A percentile compares a stretch with the other conserved stretches of the same genome.
Conservation (phyloP, 2,888 invertebrate genomes). For the Buathra laborator region DNA sequence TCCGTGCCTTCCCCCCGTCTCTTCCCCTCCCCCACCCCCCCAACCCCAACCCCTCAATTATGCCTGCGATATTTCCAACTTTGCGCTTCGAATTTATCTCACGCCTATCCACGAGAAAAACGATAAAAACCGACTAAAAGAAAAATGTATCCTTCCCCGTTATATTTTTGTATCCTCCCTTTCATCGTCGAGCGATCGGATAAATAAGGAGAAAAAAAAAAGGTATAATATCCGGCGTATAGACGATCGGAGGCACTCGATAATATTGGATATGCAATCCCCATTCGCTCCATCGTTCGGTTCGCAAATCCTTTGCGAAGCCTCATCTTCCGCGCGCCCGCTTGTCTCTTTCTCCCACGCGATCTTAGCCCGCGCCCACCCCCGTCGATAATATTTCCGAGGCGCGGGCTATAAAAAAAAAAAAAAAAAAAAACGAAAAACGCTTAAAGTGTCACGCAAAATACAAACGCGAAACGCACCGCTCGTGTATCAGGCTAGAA, state of each 20-base stretch:
- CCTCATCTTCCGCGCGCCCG: constrained; percentile 1
- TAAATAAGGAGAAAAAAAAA: constrained; percentile 7
- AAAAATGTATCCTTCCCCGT: constrained; percentile 28
- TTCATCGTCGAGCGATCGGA: constrained; percentile 53
- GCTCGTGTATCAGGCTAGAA: constrained; percentile 53
- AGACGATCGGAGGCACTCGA: constrained; percentile 34
- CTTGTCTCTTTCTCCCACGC: constrained; percentile 4
- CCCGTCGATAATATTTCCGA: neutral
- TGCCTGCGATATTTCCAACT: constrained; percentile 67
- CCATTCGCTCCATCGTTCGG: constrained; percentile 40
- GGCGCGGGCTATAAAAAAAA: neutral
- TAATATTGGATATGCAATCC: constrained; percentile 46
- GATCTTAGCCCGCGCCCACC: constrained; percentile 28
- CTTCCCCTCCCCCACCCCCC: constrained; percentile 54
- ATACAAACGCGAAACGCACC: constrained; percentile 14
- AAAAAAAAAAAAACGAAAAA: neutral
- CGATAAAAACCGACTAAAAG: constrained; percentile 6
- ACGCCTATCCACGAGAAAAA: constrained; percentile 49
- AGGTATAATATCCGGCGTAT: constrained; percentile 1
- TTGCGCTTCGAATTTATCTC: constrained; percentile 63
- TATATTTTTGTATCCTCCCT: constrained; percentile 59
- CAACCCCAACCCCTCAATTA: neutral
- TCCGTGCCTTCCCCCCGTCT: constrained; percentile 81
- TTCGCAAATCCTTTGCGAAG: constrained; percentile 31
- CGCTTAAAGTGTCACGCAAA: constrained; percentile 7